A percentile compares a stretch with the other conserved stretches of the same genome.
Conservation (phyloP, 2,113 vertebrate genomes). For the Aspidoscelis tigris region DNA sequence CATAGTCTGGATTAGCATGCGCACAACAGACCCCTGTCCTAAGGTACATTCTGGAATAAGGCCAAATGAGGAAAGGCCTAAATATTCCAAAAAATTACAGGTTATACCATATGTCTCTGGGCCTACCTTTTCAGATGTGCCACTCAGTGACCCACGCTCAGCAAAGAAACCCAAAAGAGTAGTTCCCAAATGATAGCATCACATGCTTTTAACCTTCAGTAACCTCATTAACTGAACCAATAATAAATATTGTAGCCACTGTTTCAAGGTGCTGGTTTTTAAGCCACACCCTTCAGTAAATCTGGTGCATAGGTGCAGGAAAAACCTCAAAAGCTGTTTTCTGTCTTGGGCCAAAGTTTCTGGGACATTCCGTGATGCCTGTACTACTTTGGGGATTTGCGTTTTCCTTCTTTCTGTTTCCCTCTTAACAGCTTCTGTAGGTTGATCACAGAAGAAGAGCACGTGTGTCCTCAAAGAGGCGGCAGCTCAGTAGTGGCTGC, state of each 20-base stretch:
- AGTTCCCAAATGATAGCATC: neutral
- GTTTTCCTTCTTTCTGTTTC: neutral
- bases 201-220: neutral
- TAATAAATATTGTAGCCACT: neutral
- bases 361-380: neutral
- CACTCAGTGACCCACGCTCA: neutral
- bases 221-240: neutral
- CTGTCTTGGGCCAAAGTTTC: neutral
- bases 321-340: neutral
- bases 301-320: neutral
- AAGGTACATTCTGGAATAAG: too few species aligned
- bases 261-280: neutral
- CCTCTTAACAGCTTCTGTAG: neutral
- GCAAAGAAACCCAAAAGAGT: neutral
- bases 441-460: neutral
- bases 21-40: too few species aligned
- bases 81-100: neutral
- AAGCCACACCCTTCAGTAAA: neutral
- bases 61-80: too few species aligned
- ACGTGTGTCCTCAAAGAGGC: too few species aligned
- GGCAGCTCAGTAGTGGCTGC: neutral
- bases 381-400: neutral
- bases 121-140: neutral
- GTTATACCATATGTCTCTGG: neutral
- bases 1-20: too few species aligned